Evolutionary conservation across 2,888 invertebrate species (phyloP).

Genomic region (Diarsia rubi): DNA sequence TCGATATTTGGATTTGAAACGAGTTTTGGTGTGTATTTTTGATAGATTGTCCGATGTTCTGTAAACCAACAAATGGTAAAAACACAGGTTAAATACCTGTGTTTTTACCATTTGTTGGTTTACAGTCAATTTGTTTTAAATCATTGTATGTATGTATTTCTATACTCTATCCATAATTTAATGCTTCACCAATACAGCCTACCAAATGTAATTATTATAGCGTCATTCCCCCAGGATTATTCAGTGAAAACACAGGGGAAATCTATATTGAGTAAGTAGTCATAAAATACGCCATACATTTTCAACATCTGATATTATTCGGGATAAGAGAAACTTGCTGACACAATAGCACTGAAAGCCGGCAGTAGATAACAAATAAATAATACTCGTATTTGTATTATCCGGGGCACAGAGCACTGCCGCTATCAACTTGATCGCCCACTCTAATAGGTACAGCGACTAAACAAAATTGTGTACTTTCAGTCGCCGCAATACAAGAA

Average conservation of each 20-base stretch:
- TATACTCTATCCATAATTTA: neutral
- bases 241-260: slow-evolving; percentile 8
- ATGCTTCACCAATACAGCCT: neutral
- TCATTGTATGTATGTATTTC: no score
- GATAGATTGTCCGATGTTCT: neutral
- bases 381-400: slow-evolving; percentile 47
- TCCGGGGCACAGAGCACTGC: slow-evolving; percentile 46
- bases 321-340: slow-evolving; percentile 47
- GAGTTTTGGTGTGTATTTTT: neutral
- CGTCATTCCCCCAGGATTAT: neutral
- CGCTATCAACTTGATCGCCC: slow-evolving; percentile 50
- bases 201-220: slow-evolving; percentile 18
- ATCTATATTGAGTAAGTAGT: slow-evolving; percentile 19
- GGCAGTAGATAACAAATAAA: slow-evolving; percentile 48
- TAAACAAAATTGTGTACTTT: slow-evolving; percentile 19
- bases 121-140: neutral
- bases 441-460: slow-evolving; percentile 26
- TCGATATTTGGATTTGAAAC: slow-evolving; percentile 1
- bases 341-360: slow-evolving; percentile 51
- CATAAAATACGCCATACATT: slow-evolving; percentile 14
- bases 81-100: no score
- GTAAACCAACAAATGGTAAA: no score
- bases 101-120: neutral
- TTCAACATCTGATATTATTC: slow-evolving; percentile 48
- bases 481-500: neutral